These are phyloP conservation scores for Campopleginae sp. DNA, from an alignment of 2,888 invertebrate species.

Conservation along the genomic window DNA sequence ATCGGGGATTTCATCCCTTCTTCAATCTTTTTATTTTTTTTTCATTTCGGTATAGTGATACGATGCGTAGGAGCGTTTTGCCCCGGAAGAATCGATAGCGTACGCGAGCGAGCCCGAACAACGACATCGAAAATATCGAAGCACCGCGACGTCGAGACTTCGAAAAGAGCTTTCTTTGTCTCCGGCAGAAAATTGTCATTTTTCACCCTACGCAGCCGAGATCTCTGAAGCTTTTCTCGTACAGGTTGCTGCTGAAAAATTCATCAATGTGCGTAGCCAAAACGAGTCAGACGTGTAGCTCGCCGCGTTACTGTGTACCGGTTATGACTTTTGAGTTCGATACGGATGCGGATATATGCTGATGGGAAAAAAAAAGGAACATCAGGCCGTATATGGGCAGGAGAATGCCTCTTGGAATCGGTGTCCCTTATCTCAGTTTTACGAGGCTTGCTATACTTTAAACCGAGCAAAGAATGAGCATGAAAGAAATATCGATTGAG, in stretches of 20 bases:
- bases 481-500: slow-evolving; percentile 43
- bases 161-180: slow-evolving; percentile 7
- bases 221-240: slow-evolving; percentile 27
- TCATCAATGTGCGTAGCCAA: background rate
- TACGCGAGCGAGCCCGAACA: slow-evolving; percentile 46
- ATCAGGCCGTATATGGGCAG: slow-evolving; percentile 33
- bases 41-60: slow-evolving; percentile 18
- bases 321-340: background rate
- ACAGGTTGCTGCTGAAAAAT: background rate
- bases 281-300: background rate
- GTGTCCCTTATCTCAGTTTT: slow-evolving; percentile 58
- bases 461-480: slow-evolving; percentile 13
- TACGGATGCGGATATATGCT: background rate
- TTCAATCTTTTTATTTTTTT: slow-evolving; percentile 7
- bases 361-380: background rate
- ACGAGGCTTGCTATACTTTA: slow-evolving; percentile 38
- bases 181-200: slow-evolving; percentile 41
- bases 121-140: slow-evolving; percentile 60
- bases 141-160: slow-evolving; percentile 43
- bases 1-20: slow-evolving; percentile 66
- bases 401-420: slow-evolving; percentile 48
- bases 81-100: slow-evolving; percentile 60
- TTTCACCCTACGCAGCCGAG: slow-evolving; percentile 32
- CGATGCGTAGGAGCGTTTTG: background rate
- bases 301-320: background rate